Evolutionary conservation across 2,113 vertebrate genomes (phyloP).

Genomic region (Formicarius rufipectus): DNA sequence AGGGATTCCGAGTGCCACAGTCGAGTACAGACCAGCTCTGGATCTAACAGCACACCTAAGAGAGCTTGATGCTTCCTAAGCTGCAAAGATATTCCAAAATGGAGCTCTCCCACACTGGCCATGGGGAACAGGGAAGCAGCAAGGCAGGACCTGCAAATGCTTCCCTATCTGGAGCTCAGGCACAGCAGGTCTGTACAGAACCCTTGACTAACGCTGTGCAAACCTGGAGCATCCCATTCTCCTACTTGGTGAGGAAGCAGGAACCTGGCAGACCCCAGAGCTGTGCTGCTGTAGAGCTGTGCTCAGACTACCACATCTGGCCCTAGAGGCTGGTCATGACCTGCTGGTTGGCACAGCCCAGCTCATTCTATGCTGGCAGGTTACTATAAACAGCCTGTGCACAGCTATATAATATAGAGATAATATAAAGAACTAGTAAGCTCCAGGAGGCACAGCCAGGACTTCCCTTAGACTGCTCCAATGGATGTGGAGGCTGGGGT

Average conservation of each 20-base stretch:
- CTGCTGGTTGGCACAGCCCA: neutral
- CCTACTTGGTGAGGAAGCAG: neutral
- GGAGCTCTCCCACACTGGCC: fast-evolving
- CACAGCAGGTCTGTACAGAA: neutral
- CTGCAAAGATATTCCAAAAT: neutral
- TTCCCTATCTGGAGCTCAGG: fast-evolving
- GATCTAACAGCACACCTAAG: neutral
- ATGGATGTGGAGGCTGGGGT: neutral
- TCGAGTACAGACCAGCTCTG: fast-evolving
- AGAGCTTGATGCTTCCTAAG: neutral
- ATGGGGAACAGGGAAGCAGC: neutral
- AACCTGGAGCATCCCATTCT: neutral
- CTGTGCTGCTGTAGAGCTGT: neutral
- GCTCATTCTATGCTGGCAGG: neutral
- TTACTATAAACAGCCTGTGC: neutral
- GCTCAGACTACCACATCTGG: neutral
- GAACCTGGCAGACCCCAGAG: neutral
- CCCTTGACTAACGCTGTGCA: neutral
- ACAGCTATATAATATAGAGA: neutral
- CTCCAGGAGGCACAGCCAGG: neutral
- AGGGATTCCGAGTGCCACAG: neutral
- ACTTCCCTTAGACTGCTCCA: neutral
- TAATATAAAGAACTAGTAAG: neutral
- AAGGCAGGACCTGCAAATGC: neutral
- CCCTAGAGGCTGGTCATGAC: neutral